Evolutionary conservation across 2,113 vertebrate genomes (phyloP).

Genomic region (Periophthalmodon schlosseri): DNA sequence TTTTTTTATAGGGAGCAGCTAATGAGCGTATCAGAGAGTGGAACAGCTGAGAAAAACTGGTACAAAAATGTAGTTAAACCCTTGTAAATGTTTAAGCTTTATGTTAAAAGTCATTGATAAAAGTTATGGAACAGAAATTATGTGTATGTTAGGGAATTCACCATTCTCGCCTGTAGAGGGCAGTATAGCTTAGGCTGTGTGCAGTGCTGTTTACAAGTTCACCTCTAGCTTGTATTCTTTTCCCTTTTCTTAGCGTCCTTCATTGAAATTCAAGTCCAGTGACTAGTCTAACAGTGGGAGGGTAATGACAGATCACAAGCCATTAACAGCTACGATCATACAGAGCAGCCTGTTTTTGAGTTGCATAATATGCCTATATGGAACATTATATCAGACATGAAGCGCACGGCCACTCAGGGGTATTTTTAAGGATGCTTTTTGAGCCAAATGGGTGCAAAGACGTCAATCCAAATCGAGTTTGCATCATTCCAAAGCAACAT

Average conservation of each 20-base stretch:
- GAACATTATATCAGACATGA: no score
- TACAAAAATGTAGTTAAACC: not conserved
- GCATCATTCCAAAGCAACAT: conserved; percentile 38
- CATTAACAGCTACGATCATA: conserved; percentile 31
- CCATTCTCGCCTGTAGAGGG: conserved; percentile 56
- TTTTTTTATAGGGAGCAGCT: conserved; percentile 17
- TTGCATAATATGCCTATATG: not conserved
- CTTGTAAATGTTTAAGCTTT: not conserved
- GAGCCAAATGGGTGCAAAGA: conserved; percentile 28
- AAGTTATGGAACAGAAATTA: not conserved
- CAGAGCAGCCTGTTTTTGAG: not conserved
- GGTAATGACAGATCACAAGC: conserved; percentile 52
- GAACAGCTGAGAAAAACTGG: not conserved
- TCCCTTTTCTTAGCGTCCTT: conserved; percentile 30
- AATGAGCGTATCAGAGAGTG: conserved; percentile 26
- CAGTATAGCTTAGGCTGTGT: conserved; percentile 37
- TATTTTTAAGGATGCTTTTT: conserved; percentile 27
- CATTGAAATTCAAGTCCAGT: conserved; percentile 51
- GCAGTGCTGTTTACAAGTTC: conserved; percentile 14
- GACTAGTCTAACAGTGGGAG: conserved; percentile 33
- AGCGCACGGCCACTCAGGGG: not conserved
- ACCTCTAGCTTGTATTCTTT: conserved; percentile 9
- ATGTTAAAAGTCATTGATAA: not conserved
- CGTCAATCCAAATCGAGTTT: conserved; percentile 50
- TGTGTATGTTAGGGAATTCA: conserved; percentile 20